Base-by-base conservation (phyloP, 2,113 vertebrate genomes). In the Eulacestoma nigropectus region DNA sequence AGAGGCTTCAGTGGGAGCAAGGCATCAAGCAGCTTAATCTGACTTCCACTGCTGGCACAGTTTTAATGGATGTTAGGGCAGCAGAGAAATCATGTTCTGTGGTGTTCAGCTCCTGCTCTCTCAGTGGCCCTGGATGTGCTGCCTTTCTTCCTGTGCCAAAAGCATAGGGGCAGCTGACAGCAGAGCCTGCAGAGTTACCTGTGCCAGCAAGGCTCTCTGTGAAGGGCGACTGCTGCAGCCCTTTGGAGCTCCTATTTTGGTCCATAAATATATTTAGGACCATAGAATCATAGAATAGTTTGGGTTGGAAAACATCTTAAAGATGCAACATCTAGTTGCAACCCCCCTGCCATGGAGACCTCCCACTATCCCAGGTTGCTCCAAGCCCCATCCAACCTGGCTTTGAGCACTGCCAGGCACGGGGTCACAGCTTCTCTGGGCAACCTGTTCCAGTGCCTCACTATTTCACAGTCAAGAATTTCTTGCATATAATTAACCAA, bases 21-120 rank as follows among this genome's bases (percentile, higher is more conserved):
- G 57, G 63, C 85, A 96, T 84, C 64, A 93, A 74, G 82, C 10
- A 5, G 89, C 76, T 88, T 90, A 81, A 89, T 95, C 77, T 93
- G 55, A 65, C 88, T 95, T 90, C 88, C 95, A 87, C 80, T 60
- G 30, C 96, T 92, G 88, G 90, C 95, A 84, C 42, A 62, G 49
- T 65, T 84, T 88, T 93, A 95, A 93, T 87, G 69, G 86, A 96
- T 96, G 86, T 90, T 81, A 86, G 69, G 80, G 83, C 88, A 78
- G 83, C 79, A 72, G 42, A 79, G 64, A 90, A 96, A 53, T 84
- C 69, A 23, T 86, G 93, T 91, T 94, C 56, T 60, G 83, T 81
- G 92, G 64, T 75, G 80, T 74, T 88, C 79, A 47, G 76, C 79
- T 88, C 72, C 76, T 63, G 82, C 85, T 89, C 52, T 65, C 52